Percentiles rank a stretch among this genome's conserved stretches.
phyloP scores from a whole-genome alignment of 2,888 invertebrate genomes.

The Strigamia transsilvanica region DNA sequence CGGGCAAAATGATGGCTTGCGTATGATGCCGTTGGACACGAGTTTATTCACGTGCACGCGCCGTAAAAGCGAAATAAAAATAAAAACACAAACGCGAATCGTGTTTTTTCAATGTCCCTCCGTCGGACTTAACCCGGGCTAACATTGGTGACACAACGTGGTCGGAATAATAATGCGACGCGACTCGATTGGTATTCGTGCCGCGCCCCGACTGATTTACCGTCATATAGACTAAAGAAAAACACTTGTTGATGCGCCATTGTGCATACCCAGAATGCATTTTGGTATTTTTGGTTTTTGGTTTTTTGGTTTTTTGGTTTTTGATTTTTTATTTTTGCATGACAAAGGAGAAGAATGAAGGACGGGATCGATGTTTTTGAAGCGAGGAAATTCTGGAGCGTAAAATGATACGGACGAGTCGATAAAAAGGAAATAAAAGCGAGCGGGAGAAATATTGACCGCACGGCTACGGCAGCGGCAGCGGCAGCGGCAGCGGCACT shows the following conservation, averaged over 20 bases:
- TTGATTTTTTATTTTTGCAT: neutral
- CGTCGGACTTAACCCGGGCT: neutral
- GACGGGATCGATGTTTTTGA: neutral
- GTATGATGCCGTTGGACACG: no score
- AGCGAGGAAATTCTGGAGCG: constrained; percentile 13
- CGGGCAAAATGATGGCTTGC: no score
- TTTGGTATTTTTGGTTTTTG: no score
- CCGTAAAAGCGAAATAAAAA: neutral
- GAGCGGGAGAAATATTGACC: constrained; percentile 5
- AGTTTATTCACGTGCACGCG: neutral
- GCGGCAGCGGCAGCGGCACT: no score
- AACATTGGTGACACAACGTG: neutral
- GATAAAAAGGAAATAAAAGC: constrained; percentile 29
- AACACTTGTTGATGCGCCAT: no score
- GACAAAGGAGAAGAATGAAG: neutral
- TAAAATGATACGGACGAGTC: constrained; percentile 24
- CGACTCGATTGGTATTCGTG: neutral
- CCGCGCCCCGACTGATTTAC: no score
- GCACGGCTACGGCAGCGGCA: no score
- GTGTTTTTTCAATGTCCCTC: neutral
- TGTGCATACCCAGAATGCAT: no score
- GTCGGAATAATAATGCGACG: neutral
- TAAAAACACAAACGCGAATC: neutral
- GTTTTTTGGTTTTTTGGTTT: no score
- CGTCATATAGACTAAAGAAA: no score